Conservation (phyloP, 2,113 vertebrate genomes). For the Bufo gargarizans region DNA sequence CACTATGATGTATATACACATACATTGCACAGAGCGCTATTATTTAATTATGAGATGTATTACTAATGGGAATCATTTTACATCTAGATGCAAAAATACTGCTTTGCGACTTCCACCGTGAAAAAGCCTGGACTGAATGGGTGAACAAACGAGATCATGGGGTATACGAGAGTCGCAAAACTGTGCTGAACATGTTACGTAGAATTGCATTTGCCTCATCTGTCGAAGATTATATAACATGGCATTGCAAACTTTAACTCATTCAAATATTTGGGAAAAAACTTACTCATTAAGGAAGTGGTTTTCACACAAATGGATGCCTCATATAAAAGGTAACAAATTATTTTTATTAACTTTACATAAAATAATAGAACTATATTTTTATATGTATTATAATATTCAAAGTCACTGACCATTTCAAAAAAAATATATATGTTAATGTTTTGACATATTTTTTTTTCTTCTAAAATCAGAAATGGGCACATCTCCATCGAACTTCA, state of each 20-base stretch:
- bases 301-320: not conserved
- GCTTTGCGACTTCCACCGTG: constrained; percentile 14
- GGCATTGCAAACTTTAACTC: not conserved
- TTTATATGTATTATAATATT: not conserved
- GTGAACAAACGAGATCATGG: not conserved
- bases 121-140: constrained; percentile 30
- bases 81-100: not conserved
- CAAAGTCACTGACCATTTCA: too few species aligned
- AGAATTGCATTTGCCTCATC: not conserved
- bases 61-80: too few species aligned
- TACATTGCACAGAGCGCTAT: too few species aligned
- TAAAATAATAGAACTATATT: too few species aligned
- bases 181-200: not conserved
- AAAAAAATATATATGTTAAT: too few species aligned
- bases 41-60: too few species aligned
- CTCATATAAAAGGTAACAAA: not conserved
- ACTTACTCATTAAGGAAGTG: not conserved
- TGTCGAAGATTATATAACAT: not conserved
- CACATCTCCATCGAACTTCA: not conserved
- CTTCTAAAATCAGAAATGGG: constrained; percentile 11
- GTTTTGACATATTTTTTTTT: not conserved
- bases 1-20: too few species aligned
- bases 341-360: not conserved
- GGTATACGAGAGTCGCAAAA: not conserved
- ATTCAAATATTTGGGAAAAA: too few species aligned